Evolutionary conservation across 2,113 vertebrate species (phyloP), one percentile per base, ranked within the genome.

Genomic region (Blennius ocellaris): DNA sequence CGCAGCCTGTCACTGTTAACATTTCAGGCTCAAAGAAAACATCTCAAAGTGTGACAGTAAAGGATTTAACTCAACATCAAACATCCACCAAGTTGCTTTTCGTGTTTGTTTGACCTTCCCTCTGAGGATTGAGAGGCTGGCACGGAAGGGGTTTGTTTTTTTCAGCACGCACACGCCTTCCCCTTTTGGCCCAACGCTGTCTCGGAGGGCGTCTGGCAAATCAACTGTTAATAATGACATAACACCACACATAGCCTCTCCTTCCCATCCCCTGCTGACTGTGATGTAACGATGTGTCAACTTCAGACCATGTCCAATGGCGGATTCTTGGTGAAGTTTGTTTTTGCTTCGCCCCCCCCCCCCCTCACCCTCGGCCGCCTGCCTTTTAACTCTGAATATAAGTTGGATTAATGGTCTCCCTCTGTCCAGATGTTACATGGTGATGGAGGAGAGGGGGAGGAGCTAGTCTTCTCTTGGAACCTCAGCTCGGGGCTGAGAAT

Each of bases 391-490:
- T 69, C 38, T 73, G 86, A 80, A 86, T 87, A 76, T 83, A 84
- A 77, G 60, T 83, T 86, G 88, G 86, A 90, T 87, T 91, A 92
- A 90, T 89, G 83, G 85, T 78, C 78, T 88, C 83, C 86, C 87
- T 90, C 83, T 83, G 72, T 88, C 90, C 92, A 94, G 90, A 94
- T 93, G 92, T 93, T 90, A 56, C 87, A 88, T 78, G 69, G 64
- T 83, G 82, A 90, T 83, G 87, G 85, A 82, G 77, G 80, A 83
- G 75, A 49, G 47, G 45, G 70, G 82, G 86, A 79, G 83, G 87
- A 71, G 85, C 80, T 64, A 78, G 43, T 16, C 48, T 59, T 72
- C 68, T 84, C 74, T 16, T 58, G 57, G 48, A 82, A 67, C 77
- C 54, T 80, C 51, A 78, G 69, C 69, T 77, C 68, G 64, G 49